Conservation (phyloP, 37 sponge, comb jelly and placozoan genomes). For the Agelas oroides region DNA sequence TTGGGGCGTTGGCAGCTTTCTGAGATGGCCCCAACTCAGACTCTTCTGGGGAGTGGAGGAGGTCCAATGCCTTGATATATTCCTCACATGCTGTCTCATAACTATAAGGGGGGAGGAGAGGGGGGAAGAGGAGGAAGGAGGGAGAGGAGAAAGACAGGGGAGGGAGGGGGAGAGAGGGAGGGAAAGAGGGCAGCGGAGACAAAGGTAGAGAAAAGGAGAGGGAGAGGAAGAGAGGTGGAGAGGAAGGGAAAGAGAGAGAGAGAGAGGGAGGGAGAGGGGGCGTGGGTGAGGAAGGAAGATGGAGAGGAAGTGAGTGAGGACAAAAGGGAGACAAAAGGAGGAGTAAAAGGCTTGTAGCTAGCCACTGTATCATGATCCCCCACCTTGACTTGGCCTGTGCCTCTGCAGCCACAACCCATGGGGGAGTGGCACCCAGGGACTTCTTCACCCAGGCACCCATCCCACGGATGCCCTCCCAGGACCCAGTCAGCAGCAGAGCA, state of each 20-base stretch:
- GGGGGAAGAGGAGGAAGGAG: neutral
- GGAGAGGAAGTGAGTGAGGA: no score
- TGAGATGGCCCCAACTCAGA: neutral
- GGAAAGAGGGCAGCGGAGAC: no score
- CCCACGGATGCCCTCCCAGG: constrained; percentile 81
- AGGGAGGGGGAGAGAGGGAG: no score
- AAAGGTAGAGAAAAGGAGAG: no score
- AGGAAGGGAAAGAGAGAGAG: neutral
- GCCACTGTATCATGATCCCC: no score
- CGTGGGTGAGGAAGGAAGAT: no score
- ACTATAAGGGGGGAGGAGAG: constrained; percentile 18
- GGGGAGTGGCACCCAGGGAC: constrained; percentile 31
- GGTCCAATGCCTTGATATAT: constrained; percentile 72
- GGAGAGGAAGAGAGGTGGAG: neutral
- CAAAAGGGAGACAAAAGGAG: no score
- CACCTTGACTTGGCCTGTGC: constrained; percentile 80
- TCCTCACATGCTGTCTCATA: constrained; percentile 85
- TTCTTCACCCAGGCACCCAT: constrained; percentile 71
- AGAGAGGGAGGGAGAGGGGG: no score
- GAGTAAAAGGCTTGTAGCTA: no score
- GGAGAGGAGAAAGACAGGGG: no score
- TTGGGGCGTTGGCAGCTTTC: constrained; percentile 8
- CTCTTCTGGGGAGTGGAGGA: constrained; percentile 29
- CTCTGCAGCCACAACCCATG: constrained; percentile 78
- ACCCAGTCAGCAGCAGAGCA: constrained; percentile 66